phyloP scores from a whole-genome alignment of 2,888 invertebrate genomes.

The Pyrrhia umbra region DNA sequence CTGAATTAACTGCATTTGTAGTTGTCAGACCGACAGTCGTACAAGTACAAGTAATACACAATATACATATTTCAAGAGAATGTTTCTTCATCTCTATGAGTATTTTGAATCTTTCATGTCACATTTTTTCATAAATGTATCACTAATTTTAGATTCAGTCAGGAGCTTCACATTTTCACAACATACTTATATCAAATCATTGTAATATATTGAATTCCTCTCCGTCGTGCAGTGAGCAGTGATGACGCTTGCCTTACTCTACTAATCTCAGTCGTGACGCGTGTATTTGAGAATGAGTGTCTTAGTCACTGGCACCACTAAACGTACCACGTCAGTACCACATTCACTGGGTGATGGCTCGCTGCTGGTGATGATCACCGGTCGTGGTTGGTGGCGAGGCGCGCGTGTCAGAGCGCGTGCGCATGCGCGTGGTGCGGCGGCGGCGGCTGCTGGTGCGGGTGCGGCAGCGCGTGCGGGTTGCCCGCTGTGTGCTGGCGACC shows the following conservation, averaged over 20 bases:
- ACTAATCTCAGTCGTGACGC: conserved; percentile 63
- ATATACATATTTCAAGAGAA: neutral
- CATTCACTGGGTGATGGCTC: conserved; percentile 40
- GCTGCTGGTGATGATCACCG: conserved; percentile 59
- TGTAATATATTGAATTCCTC: too few relatives aligned
- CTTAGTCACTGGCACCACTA: conserved; percentile 39
- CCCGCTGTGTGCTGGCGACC: conserved; percentile 85
- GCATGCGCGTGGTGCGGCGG: conserved; percentile 84
- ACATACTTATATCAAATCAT: neutral
- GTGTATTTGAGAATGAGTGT: conserved; percentile 41
- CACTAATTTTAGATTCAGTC: neutral
- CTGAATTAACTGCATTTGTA: neutral
- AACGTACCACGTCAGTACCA: conserved; percentile 23
- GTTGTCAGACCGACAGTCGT: neutral
- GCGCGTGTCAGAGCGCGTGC: conserved; percentile 83
- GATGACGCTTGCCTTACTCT: conserved; percentile 48
- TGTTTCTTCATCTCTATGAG: neutral
- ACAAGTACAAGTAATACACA: too few relatives aligned
- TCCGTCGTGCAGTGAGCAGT: conserved; percentile 4
- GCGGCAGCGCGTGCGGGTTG: conserved; percentile 77
- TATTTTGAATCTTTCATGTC: neutral
- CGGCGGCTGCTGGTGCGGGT: conserved; percentile 78
- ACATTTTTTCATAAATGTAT: neutral
- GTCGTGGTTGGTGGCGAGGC: conserved; percentile 64
- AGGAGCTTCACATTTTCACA: neutral